These are phyloP conservation scores for Hypomecis atomaria DNA, from an alignment of 2,888 invertebrate genomes.

Conservation along the genomic window DNA sequence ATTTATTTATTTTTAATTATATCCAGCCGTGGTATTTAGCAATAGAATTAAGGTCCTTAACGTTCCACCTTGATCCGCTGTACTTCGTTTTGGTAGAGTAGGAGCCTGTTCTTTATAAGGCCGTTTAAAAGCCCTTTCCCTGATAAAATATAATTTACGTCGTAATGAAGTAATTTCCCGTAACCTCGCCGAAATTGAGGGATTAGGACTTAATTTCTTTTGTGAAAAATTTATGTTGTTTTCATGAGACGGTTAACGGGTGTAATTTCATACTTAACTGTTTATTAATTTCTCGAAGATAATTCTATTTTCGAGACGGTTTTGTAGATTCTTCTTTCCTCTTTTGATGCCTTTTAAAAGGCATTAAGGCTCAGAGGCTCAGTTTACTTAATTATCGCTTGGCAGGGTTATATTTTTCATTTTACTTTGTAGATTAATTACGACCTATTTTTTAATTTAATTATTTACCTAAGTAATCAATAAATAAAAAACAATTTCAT, in stretches of 20 bases:
- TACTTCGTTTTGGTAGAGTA: too few species aligned
- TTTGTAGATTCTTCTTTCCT: not conserved
- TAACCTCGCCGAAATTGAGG: slow-evolving; percentile 45
- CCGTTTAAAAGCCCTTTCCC: slow-evolving; percentile 38
- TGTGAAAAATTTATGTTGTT: slow-evolving; percentile 34
- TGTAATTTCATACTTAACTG: slow-evolving; percentile 21
- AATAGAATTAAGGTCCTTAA: too few species aligned
- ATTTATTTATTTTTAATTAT: too few species aligned
- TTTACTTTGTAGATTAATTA: too few species aligned
- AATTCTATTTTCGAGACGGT: slow-evolving; percentile 2
- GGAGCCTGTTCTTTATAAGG: slow-evolving; percentile 23
- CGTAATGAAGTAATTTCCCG: slow-evolving; percentile 50
- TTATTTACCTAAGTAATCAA: too few species aligned
- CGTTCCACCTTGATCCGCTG: too few species aligned
- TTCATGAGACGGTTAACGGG: slow-evolving; percentile 20
- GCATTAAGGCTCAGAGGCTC: too few species aligned
- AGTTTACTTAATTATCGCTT: not conserved
- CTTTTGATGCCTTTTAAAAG: not conserved
- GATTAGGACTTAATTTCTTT: slow-evolving; percentile 44
- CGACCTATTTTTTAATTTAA: too few species aligned
- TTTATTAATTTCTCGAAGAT: slow-evolving; percentile 2
- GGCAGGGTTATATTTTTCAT: not conserved
- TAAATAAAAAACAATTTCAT: too few species aligned
- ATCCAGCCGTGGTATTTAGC: too few species aligned
- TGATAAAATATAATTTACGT: slow-evolving; percentile 48